Conservation (phyloP, 2,113 vertebrate species). For the Todiramphus saurophagus region DNA sequence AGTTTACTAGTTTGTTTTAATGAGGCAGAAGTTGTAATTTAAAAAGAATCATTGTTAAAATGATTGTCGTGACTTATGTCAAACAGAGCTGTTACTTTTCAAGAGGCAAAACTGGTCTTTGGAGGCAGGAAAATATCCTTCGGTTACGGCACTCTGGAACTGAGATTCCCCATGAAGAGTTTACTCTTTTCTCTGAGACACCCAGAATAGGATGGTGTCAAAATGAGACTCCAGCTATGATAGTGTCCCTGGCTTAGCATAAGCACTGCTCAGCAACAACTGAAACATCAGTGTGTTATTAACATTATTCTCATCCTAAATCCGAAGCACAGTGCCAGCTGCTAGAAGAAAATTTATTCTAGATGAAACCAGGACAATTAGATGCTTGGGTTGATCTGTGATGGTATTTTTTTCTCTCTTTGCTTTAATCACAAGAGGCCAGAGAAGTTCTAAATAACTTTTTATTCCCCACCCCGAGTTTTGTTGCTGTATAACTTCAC, state of each 20-base stretch:
- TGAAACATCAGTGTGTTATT: background rate
- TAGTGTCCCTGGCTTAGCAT: background rate
- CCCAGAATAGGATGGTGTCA: background rate
- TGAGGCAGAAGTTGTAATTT: background rate
- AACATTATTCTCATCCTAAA: background rate
- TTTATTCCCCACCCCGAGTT: accelerated
- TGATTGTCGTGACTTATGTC: background rate
- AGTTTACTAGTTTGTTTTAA: background rate
- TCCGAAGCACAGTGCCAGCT: background rate
- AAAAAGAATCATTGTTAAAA: background rate
- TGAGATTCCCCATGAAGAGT: background rate
- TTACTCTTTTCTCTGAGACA: background rate
- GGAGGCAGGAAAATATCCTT: background rate
- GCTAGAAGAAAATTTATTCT: background rate
- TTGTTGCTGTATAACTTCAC: background rate
- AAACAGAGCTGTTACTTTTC: background rate
- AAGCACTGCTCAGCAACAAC: background rate
- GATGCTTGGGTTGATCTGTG: background rate
- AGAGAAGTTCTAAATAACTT: background rate
- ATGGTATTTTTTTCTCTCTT: background rate
- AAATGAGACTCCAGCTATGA: background rate
- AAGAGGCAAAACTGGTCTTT: background rate
- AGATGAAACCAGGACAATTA: background rate
- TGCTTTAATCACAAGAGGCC: background rate
- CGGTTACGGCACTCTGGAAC: background rate